Evolutionary conservation across 2,888 invertebrate genomes (phyloP), one percentile per base, ranked within the genome.

Genomic region (Lordiphosa fenestrarum): DNA sequence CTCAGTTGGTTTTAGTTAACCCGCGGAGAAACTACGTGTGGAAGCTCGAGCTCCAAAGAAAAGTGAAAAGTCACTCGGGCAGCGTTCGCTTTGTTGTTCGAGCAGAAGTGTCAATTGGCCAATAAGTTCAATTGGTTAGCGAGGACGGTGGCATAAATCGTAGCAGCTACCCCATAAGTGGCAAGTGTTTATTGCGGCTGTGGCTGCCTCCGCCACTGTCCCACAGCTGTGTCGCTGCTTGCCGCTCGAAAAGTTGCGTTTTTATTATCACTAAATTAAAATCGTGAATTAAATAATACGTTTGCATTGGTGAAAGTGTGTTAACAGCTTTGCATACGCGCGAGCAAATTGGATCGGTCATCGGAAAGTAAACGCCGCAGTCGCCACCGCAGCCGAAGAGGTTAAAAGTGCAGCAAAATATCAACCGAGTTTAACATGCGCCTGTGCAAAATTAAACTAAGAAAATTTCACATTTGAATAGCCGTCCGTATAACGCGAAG

Each of bases 271-370:
- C 55, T 57, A 59, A 56, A 64, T 62, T 37, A 48, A 49, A 53
- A 37, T 38, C 13, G 39, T 12, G 35, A 53, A 58, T 68, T 73
- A 71, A 81, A 81, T 73, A 84, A 77, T 81, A 69, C 69, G 69
- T 77, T 73, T 73, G 69, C 75, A 66, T 66, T 70, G 78, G 78
- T 82, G 82, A 78, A 78, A 78, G 78, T 84, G 69, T 78, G 82
- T 72, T 82, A 77, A 84, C 67, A 62, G 78, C 65, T 77, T 68
- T 67, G 66, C 65, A 66, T 53, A 56, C 53, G 55, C 49, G 23
- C 15, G 25, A 51, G 46, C 12, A 44, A 48, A 39, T 21, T 30
- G 41, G 12, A 37, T 33, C 44, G 44, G 44, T 15, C 13, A 19
- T 19, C 40, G 44, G 10, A 41, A 36, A 39, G 21, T 46, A 46